These are phyloP conservation scores for Timema cristinae DNA, from an alignment of 2,888 invertebrate species.

Conservation along the genomic window DNA sequence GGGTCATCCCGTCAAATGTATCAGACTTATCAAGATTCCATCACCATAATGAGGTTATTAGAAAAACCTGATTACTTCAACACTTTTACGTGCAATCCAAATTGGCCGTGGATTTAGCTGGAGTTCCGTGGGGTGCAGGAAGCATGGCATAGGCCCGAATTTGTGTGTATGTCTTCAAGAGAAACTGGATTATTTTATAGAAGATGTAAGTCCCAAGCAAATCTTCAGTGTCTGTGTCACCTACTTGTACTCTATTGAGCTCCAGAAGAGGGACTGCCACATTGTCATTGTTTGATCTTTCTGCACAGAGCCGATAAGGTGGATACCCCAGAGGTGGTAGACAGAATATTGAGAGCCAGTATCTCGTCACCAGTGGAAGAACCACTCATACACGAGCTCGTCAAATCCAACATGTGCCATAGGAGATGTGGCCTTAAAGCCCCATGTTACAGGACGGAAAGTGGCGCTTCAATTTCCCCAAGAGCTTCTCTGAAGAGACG, in stretches of 20 bases:
- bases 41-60: neutral
- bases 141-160: too few species aligned
- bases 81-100: constrained; percentile 16
- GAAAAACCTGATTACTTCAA: constrained; percentile 5
- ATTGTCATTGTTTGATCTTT: constrained; percentile 34
- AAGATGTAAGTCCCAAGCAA: neutral
- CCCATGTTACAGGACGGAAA: constrained; percentile 20
- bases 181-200: too few species aligned
- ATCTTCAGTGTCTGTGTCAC: neutral
- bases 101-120: neutral
- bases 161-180: too few species aligned
- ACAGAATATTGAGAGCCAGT: constrained; percentile 16
- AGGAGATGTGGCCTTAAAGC: constrained; percentile 35
- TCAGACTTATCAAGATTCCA: neutral
- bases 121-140: too few species aligned
- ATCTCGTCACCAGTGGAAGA: constrained; percentile 28
- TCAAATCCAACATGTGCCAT: constrained; percentile 34
- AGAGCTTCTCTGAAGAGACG: constrained; percentile 36
- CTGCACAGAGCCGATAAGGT: constrained; percentile 36
- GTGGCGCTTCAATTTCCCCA: constrained; percentile 25
- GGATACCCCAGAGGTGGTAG: constrained; percentile 16
- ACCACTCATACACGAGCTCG: constrained; percentile 27
- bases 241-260: neutral
- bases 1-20: constrained; percentile 18
- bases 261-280: constrained; percentile 38